Evolutionary conservation across 30 jellyfish, hydroid and myxozoan genomes (phyloP).

Genomic region (Mastigias papua): DNA sequence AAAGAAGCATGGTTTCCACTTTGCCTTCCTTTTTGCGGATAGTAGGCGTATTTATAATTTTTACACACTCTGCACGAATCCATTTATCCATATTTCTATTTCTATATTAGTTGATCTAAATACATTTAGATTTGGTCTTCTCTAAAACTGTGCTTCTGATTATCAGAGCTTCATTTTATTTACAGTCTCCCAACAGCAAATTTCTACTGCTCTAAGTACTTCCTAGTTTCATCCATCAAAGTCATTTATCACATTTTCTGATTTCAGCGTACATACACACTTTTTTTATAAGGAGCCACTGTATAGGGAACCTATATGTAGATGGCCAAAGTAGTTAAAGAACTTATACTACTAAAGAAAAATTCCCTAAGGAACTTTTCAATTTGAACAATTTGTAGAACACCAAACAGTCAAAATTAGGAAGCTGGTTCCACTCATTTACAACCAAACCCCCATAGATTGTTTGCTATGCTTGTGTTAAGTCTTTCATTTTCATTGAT

Average conservation of each 20-base stretch:
- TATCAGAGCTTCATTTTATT: background rate
- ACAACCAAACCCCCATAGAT: too few species aligned
- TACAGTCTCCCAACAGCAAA: background rate
- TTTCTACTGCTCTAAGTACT: background rate
- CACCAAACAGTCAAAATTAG: too few species aligned
- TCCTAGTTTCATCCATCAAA: background rate
- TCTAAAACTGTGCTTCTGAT: background rate
- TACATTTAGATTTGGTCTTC: background rate
- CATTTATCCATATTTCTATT: background rate
- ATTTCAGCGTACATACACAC: background rate
- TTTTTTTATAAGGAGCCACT: too few species aligned
- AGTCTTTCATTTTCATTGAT: too few species aligned
- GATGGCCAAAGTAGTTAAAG: background rate
- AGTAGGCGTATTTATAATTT: background rate
- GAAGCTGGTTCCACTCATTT: too few species aligned
- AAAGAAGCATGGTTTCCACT: too few species aligned
- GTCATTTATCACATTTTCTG: background rate
- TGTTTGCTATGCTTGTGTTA: too few species aligned
- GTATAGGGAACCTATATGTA: too few species aligned
- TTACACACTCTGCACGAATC: too few species aligned
- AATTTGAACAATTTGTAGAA: too few species aligned
- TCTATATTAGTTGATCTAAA: background rate
- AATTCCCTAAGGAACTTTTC: too few species aligned
- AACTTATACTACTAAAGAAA: too few species aligned
- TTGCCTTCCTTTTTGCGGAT: background rate